phyloP scores from a whole-genome alignment of 2,888 invertebrate genomes.

The Platypus cylindrus region DNA sequence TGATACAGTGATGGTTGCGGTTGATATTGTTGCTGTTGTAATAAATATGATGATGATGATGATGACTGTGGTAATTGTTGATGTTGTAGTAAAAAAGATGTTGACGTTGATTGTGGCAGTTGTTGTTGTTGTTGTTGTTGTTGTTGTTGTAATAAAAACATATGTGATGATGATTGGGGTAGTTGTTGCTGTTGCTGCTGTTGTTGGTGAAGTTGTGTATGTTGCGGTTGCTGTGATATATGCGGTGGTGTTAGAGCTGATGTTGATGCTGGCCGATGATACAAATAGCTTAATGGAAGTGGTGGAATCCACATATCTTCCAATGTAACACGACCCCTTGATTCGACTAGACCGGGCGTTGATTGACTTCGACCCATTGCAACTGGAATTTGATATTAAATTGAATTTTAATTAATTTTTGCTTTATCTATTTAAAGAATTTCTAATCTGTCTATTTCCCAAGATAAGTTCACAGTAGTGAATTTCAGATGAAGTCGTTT shows the following conservation, averaged over 20 bases:
- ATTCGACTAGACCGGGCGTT: constrained; percentile 90
- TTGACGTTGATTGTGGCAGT: too few relatives aligned
- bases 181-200: too few relatives aligned
- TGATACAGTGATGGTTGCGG: constrained; percentile 33
- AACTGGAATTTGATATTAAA: constrained; percentile 40
- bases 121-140: too few relatives aligned
- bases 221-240: too few relatives aligned
- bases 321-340: constrained; percentile 75
- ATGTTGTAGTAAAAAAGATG: too few relatives aligned
- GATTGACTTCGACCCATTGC: constrained; percentile 93
- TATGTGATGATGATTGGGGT: too few relatives aligned
- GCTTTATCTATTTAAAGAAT: neutral
- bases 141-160: too few relatives aligned
- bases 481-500: too few relatives aligned
- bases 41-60: constrained; percentile 35
- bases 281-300: constrained; percentile 25
- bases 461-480: too few relatives aligned
- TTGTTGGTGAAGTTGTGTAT: too few relatives aligned
- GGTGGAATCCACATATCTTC: constrained; percentile 73
- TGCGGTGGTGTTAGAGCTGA: constrained; percentile 26
- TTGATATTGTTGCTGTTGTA: constrained; percentile 20
- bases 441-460: neutral
- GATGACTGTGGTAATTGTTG: constrained; percentile 36
- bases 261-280: too few relatives aligned
- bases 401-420: neutral